Conservation (phyloP, 2,113 vertebrate species). For the Rhodinocichla rosea region DNA sequence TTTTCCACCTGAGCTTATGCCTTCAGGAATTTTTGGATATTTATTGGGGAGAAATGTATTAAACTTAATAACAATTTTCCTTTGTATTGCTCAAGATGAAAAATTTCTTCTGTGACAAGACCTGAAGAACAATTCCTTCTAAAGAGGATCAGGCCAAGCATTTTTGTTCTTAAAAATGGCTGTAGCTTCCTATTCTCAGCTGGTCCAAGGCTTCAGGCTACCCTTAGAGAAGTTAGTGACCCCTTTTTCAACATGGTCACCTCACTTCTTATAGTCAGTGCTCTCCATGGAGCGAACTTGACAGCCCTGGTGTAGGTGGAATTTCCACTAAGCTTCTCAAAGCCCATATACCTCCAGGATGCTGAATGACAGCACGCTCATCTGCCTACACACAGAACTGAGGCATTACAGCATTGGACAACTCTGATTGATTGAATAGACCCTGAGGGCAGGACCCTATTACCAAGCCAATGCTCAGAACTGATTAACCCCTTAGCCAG, state of each 20-base stretch:
- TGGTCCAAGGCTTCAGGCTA: slow-evolving; percentile 11
- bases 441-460: slow-evolving; percentile 59
- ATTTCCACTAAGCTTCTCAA: slow-evolving; percentile 37
- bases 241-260: slow-evolving; percentile 27
- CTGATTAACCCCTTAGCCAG: slow-evolving; percentile 62
- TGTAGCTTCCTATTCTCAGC: neutral
- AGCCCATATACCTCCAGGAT: slow-evolving; percentile 15
- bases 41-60: neutral
- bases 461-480: slow-evolving; percentile 53
- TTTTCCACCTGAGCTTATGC: neutral
- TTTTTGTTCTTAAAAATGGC: neutral
- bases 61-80: neutral
- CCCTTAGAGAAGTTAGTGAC: slow-evolving; percentile 23
- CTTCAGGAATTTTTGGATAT: neutral
- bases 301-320: slow-evolving; percentile 11
- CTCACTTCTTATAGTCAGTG: neutral
- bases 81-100: neutral
- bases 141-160: neutral
- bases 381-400: slow-evolving; percentile 57
- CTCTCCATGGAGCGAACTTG: neutral
- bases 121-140: neutral
- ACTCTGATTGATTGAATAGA: slow-evolving; percentile 61
- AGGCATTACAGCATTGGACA: slow-evolving; percentile 35
- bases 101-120: neutral
- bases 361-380: slow-evolving; percentile 34